A percentile compares a stretch with the other conserved stretches of the same genome.
Evolutionary conservation across 2,888 invertebrate genomes (phyloP).

Genomic region (Tiliacea citrago): DNA sequence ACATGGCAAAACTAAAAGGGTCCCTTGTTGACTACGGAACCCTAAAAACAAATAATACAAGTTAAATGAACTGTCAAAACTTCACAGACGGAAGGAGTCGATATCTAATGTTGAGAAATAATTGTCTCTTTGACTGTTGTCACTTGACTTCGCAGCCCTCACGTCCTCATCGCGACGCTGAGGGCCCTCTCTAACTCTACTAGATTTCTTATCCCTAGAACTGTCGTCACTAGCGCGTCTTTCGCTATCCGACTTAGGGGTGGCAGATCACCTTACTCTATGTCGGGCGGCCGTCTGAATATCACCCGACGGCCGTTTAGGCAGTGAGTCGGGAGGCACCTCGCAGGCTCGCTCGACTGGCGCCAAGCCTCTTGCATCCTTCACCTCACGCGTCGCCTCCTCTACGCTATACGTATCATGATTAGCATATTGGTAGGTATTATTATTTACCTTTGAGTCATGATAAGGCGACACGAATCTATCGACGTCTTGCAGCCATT

Average conservation of each 20-base stretch:
- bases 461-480: slow-evolving; percentile 93
- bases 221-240: slow-evolving; percentile 73
- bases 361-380: slow-evolving; percentile 63
- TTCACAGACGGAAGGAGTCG: not conserved
- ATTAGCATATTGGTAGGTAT: not conserved
- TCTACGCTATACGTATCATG: slow-evolving; percentile 36
- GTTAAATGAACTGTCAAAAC: not conserved
- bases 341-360: slow-evolving; percentile 70
- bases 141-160: slow-evolving; percentile 41
- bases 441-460: slow-evolving; percentile 70
- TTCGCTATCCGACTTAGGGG: slow-evolving; percentile 78
- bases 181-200: slow-evolving; percentile 57
- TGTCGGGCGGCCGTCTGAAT: slow-evolving; percentile 78
- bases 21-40: too few relatives aligned
- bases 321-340: slow-evolving; percentile 78
- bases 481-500: slow-evolving; percentile 92
- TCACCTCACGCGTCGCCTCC: slow-evolving; percentile 68
- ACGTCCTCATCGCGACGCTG: slow-evolving; percentile 46
- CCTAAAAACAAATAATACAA: not conserved
- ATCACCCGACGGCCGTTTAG: slow-evolving; percentile 80
- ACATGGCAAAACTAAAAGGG: too few relatives aligned
- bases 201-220: slow-evolving; percentile 74
- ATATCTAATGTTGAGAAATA: not conserved
- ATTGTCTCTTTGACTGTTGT: not conserved
- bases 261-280: slow-evolving; percentile 85